Percentiles rank a stretch among this genome's conserved stretches.
Evolutionary conservation across 2,888 invertebrate genomes (phyloP).

Genomic region (Nephrocerus scutellatus): DNA sequence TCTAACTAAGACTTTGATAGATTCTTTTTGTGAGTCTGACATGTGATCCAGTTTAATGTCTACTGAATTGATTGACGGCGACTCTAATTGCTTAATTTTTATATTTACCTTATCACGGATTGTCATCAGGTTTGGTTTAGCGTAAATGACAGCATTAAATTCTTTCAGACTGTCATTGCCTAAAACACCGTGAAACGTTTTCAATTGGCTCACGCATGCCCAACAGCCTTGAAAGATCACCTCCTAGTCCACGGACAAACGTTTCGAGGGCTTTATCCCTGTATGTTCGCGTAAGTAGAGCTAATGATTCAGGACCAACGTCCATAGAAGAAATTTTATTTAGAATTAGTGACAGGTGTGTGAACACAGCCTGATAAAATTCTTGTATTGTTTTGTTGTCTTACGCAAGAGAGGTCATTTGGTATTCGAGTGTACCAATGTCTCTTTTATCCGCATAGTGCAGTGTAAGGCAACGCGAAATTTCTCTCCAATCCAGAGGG

Average conservation of each 20-base stretch:
- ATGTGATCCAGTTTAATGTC: constrained; percentile 2
- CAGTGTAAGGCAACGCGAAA: too few species aligned
- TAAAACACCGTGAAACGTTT: too few species aligned
- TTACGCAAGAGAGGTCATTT: too few species aligned
- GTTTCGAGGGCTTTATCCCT: constrained; percentile 6
- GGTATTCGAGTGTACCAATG: too few species aligned
- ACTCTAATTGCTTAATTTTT: constrained; percentile 4
- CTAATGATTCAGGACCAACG: neutral
- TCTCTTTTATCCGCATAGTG: too few species aligned
- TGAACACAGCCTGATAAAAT: too few species aligned
- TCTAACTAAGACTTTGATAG: neutral
- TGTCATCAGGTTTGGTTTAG: constrained; percentile 8
- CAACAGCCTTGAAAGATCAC: constrained; percentile 4
- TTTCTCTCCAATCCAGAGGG: too few species aligned
- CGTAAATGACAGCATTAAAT: constrained; percentile 9
- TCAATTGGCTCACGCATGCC: constrained; percentile 4
- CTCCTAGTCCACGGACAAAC: neutral
- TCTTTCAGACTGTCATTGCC: constrained; percentile 14
- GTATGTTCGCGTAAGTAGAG: constrained; percentile 1
- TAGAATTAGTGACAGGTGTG: neutral
- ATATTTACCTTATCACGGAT: too few species aligned
- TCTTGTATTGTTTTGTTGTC: too few species aligned
- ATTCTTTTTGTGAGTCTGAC: constrained; percentile 1
- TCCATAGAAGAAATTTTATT: neutral
- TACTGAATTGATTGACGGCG: constrained; percentile 2